Evolutionary conservation across 2,888 invertebrate species (phyloP).

Genomic region (Brenthis ino): DNA sequence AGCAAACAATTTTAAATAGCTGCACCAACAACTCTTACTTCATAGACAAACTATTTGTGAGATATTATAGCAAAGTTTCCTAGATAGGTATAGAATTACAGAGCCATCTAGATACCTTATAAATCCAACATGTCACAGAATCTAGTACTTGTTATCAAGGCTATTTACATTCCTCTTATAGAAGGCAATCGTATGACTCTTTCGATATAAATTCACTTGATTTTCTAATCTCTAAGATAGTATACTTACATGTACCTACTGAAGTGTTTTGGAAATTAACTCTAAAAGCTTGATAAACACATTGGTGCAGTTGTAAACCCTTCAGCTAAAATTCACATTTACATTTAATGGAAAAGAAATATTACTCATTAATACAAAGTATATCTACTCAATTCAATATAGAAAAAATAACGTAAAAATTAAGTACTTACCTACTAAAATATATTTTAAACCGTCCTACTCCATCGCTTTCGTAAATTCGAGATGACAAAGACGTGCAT

Average conservation of each 20-base stretch:
- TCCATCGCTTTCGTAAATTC: background rate
- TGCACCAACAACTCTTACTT: background rate
- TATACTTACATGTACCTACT: background rate
- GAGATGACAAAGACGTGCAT: constrained; percentile 3
- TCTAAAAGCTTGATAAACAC: too few relatives aligned
- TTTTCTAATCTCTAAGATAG: constrained; percentile 29
- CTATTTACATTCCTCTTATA: constrained; percentile 40
- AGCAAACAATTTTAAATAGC: background rate
- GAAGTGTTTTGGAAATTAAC: too few relatives aligned
- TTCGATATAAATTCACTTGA: constrained; percentile 18
- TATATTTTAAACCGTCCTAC: background rate
- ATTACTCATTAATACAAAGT: too few relatives aligned
- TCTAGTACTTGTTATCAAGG: constrained; percentile 34
- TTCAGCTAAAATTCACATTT: too few relatives aligned
- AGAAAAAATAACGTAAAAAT: too few relatives aligned
- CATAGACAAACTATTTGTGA: background rate
- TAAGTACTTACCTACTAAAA: background rate
- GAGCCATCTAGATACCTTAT: constrained; percentile 21
- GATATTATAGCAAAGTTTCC: constrained; percentile 11
- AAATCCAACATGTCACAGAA: constrained; percentile 28
- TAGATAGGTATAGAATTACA: constrained; percentile 10
- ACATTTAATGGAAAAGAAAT: too few relatives aligned
- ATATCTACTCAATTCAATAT: too few relatives aligned
- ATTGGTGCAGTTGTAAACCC: too few relatives aligned
- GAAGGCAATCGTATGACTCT: constrained; percentile 36